These are phyloP conservation scores for Ochotona princeps DNA, from an alignment of 2,113 vertebrate species.

Conservation along the genomic window DNA sequence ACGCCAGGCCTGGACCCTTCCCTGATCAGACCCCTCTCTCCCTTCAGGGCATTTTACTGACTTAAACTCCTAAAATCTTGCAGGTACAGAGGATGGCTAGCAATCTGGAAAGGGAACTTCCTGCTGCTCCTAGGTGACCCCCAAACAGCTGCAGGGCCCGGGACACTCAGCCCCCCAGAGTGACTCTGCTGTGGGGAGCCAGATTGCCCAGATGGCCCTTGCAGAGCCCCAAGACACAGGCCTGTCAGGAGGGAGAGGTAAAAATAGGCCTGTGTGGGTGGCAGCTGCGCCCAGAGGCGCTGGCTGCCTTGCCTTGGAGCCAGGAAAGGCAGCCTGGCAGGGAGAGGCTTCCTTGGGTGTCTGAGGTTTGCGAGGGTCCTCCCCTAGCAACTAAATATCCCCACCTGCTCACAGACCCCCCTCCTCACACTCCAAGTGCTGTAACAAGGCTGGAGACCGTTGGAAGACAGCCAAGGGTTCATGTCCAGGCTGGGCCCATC, in stretches of 20 bases:
- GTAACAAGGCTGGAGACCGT: background rate
- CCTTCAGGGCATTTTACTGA: background rate
- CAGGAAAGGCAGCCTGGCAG: background rate
- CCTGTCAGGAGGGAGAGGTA: constrained; percentile 49
- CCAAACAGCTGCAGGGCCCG: constrained; percentile 36
- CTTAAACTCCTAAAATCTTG: background rate
- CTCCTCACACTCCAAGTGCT: background rate
- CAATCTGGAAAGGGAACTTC: background rate
- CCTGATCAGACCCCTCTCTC: too few species aligned
- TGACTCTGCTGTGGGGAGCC: constrained; percentile 29
- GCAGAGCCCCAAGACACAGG: constrained; percentile 49
- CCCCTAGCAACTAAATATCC: background rate
- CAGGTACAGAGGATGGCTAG: too few species aligned
- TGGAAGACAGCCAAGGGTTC: background rate
- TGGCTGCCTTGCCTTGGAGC: background rate
- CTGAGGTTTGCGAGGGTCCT: background rate
- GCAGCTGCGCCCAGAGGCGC: constrained; percentile 54
- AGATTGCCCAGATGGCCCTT: constrained; percentile 72
- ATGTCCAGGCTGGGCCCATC: background rate
- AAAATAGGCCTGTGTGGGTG: constrained; percentile 69
- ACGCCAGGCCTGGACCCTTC: background rate
- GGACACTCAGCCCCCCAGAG: background rate
- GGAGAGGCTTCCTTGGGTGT: background rate
- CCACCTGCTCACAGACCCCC: rapidly evolving
- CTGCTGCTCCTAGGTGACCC: background rate